Evolutionary conservation across 1,140 invertebrate species (phyloP).

Genomic region (Cheumatopsyche charites): DNA sequence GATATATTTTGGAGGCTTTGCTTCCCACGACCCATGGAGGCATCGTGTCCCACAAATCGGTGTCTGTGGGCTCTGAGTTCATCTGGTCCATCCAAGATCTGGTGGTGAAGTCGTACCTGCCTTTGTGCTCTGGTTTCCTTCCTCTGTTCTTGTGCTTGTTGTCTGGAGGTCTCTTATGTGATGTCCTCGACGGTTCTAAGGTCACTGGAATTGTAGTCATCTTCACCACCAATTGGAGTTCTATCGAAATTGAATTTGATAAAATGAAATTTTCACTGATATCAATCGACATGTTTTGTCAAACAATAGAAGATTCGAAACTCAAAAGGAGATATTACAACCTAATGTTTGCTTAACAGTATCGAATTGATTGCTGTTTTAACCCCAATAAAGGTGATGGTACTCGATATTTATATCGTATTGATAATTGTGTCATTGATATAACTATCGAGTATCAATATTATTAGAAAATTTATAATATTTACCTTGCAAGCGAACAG

Average conservation of each 20-base stretch:
- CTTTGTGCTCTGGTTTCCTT: constrained; percentile 42
- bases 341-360: too few relatives aligned
- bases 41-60: constrained; percentile 29
- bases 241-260: constrained; percentile 12
- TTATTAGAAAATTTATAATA: too few relatives aligned
- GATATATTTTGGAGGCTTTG: not conserved
- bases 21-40: constrained; percentile 37
- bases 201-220: constrained; percentile 27
- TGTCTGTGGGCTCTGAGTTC: constrained; percentile 38
- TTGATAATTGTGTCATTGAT: too few relatives aligned
- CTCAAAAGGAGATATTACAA: too few relatives aligned
- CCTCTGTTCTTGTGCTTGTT: constrained; percentile 43
- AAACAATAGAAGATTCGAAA: too few relatives aligned
- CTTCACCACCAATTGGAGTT: constrained; percentile 40
- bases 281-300: too few relatives aligned
- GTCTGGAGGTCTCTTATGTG: constrained; percentile 31
- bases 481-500: constrained; percentile 79
- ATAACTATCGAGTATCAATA: too few relatives aligned
- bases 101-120: constrained; percentile 39
- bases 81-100: constrained; percentile 44
- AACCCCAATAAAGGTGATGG: too few relatives aligned
- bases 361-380: too few relatives aligned
- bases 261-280: too few relatives aligned
- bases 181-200: constrained; percentile 28
- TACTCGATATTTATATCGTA: too few relatives aligned